Conservation (phyloP, 2,113 vertebrate genomes). For the Daboia siamensis region DNA sequence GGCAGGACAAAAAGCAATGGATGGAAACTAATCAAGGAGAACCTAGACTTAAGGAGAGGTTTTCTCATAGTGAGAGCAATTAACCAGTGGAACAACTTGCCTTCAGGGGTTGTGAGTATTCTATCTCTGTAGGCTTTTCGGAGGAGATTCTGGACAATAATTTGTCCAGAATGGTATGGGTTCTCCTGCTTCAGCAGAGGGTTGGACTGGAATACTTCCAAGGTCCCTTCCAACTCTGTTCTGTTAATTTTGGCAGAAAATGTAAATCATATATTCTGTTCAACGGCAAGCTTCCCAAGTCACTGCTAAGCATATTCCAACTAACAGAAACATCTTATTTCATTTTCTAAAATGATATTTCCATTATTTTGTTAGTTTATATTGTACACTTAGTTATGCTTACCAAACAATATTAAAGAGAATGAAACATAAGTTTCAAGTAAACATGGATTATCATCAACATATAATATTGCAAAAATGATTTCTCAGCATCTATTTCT, state of each 20-base stretch:
- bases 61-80: not conserved
- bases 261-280: not conserved
- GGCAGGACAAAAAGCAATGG: too few species aligned
- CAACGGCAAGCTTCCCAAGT: not conserved
- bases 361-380: not conserved
- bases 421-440: not conserved
- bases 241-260: not conserved
- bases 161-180: not conserved
- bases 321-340: not conserved
- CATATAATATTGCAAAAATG: not conserved
- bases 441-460: not conserved
- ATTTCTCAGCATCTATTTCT: not conserved
- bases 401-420: not conserved
- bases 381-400: not conserved
- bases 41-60: not conserved
- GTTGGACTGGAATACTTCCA: not conserved
- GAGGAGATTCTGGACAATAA: not conserved
- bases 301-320: not conserved
- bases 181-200: not conserved
- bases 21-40: not conserved
- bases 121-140: not conserved
- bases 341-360: conserved; percentile 1
- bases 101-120: not conserved
- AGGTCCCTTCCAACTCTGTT: not conserved
- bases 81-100: not conserved